phyloP scores from a whole-genome alignment of 2,797 vertebrate species.

The Alca torda region DNA sequence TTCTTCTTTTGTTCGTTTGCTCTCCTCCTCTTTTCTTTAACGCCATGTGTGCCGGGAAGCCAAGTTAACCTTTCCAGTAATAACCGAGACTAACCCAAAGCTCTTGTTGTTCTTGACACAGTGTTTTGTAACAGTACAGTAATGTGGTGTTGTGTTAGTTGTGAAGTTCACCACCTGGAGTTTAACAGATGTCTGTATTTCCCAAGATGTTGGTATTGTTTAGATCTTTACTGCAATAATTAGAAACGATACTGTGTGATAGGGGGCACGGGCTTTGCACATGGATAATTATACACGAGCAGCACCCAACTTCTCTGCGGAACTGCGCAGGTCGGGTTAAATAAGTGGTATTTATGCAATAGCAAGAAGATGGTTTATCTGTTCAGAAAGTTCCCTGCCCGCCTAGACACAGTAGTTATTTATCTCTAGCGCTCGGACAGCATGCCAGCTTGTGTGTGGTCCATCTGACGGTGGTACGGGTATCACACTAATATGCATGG shows the following conservation, averaged over 20 bases:
- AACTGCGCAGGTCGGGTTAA: neutral
- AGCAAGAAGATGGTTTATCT: neutral
- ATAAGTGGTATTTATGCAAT: neutral
- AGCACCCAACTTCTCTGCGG: neutral
- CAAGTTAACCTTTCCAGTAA: conserved; percentile 48
- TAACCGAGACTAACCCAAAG: conserved; percentile 66
- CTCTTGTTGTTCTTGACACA: conserved; percentile 71
- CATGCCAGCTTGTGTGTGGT: conserved; percentile 22
- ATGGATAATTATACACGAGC: accelerated
- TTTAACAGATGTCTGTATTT: conserved; percentile 77
- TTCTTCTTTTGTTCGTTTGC: conserved; percentile 36
- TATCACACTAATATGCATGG: conserved; percentile 46
- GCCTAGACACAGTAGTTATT: conserved; percentile 37
- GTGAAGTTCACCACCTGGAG: conserved; percentile 69
- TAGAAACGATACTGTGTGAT: conserved; percentile 24
- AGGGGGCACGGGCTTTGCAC: conserved; percentile 51
- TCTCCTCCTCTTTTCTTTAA: conserved; percentile 65
- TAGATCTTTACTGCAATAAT: conserved; percentile 55
- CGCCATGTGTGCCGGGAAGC: conserved; percentile 45
- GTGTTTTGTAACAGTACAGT: conserved; percentile 73
- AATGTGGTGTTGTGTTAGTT: conserved; percentile 73
- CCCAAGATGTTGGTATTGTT: conserved; percentile 75
- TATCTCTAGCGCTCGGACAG: neutral
- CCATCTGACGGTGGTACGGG: neutral
- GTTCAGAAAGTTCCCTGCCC: conserved; percentile 60